Base-by-base conservation (phyloP, 37 sponge, comb jelly and placozoan genomes). In the Halichondria panicea region DNA sequence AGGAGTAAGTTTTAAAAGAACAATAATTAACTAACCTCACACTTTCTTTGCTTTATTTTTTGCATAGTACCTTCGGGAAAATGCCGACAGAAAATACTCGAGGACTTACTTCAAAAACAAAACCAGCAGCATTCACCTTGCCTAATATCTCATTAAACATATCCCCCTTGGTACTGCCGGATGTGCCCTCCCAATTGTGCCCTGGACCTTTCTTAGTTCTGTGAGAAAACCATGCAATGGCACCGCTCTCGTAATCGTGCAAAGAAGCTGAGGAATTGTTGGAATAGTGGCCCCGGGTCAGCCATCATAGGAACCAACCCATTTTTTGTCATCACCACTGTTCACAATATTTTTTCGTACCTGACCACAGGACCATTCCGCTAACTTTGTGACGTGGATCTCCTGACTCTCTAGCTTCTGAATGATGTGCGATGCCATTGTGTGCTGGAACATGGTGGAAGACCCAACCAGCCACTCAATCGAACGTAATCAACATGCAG, bases 151-250 rank as follows among this genome's bases (percentile, higher is more conserved):
- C 62, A 59, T 31, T 24, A 39, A 61, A 40, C 75, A 75, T 75
- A 38, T 75, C 46, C 24, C 63, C 75, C 43, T 75, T 63, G 6
- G 75, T 44, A n/a, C 46, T 63, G 5, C 25, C 40, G 6, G 75
- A 75, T 18, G 75, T 75, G 44, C 75, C 75, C 63, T 59, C 67
- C 70, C 70, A 69, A 22, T 69, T 69, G 70, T 69, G 70, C 8
- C 50, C 70, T 31, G 4, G 27, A 4, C 70, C 70, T 7, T 50
- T 46, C 52, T 69, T 69, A 9, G 70, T 69, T 21, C 70, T 27
- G 52, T 69, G 70, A 8, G 43, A 24, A 21, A 24, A 69, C 70
- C 70, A 69, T 41, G 70, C 70, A 22, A 69, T 43, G n/a, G 41
- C 43, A 13, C 70, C 70, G 27, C 50, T 44, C 32, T 9, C 7